Percentiles rank a stretch among this genome's conserved stretches.
phyloP scores from a whole-genome alignment of 1,140 invertebrate genomes.

The Caenorhabditis tropicalis region DNA sequence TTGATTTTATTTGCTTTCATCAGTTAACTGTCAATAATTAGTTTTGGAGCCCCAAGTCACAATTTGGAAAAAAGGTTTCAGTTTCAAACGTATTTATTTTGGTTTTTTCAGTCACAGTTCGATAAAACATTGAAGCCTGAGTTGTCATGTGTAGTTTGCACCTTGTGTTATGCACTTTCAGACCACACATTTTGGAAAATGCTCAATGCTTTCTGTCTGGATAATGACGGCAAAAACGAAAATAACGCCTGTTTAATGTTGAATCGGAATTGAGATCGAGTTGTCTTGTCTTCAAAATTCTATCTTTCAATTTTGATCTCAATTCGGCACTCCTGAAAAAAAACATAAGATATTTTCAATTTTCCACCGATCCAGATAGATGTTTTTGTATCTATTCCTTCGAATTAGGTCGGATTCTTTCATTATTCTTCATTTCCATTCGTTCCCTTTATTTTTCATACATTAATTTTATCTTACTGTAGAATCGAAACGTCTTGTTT shows the following conservation, averaged over 20 bases:
- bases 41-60: too few relatives aligned
- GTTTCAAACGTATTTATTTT: too few relatives aligned
- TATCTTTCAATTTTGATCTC: neutral
- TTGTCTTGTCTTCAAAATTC: neutral
- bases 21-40: too few relatives aligned
- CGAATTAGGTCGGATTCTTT: neutral
- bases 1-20: too few relatives aligned
- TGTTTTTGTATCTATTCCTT: neutral
- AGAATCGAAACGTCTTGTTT: neutral
- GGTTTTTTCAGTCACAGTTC: too few relatives aligned
- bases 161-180: too few relatives aligned
- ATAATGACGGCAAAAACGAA: neutral
- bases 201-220: neutral
- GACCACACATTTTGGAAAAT: too few relatives aligned
- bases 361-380: neutral
- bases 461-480: neutral
- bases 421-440: neutral
- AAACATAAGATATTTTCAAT: neutral
- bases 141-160: neutral
- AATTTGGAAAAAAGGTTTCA: too few relatives aligned
- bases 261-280: neutral
- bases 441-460: neutral
- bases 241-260: neutral
- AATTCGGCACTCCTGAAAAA: neutral
- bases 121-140: too few relatives aligned